A percentile compares a stretch with the other conserved stretches of the same genome.
These are phyloP conservation scores for Poeciliopsis retropinna DNA, from an alignment of 2,113 vertebrate species.

Conservation along the genomic window DNA sequence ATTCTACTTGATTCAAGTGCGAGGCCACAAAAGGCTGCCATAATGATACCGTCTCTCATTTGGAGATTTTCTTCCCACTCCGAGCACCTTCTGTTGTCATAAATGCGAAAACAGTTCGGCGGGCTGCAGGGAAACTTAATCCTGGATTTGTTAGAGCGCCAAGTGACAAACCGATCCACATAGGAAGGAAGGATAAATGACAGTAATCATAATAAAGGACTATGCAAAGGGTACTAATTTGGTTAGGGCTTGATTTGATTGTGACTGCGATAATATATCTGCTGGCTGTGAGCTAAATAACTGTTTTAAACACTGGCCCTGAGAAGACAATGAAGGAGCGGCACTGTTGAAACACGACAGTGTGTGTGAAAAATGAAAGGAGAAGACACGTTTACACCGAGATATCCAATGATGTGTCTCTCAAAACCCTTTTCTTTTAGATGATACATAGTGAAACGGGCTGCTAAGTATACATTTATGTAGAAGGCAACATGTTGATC, in stretches of 20 bases:
- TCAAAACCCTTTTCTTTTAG: too few relatives aligned
- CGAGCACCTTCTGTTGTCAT: constrained; percentile 27
- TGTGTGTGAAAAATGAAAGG: too few relatives aligned
- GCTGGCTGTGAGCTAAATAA: not conserved
- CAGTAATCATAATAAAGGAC: constrained; percentile 6
- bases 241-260: not conserved
- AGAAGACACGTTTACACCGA: too few relatives aligned
- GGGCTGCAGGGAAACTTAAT: constrained; percentile 34
- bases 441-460: too few relatives aligned
- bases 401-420: too few relatives aligned
- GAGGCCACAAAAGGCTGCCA: constrained; percentile 45
- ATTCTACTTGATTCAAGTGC: constrained; percentile 69
- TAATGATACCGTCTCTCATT: constrained; percentile 56
- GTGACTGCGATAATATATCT: not conserved
- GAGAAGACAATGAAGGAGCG: not conserved
- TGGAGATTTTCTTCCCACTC: constrained; percentile 12
- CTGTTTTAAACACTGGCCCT: not conserved
- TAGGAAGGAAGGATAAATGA: constrained; percentile 10
- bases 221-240: not conserved
- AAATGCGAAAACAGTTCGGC: constrained; percentile 31
- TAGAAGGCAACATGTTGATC: too few relatives aligned
- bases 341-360: not conserved
- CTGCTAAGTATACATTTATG: too few relatives aligned
- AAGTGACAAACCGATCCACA: constrained; percentile 30
- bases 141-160: constrained; percentile 18